A percentile compares a stretch with the other conserved stretches of the same genome.
Evolutionary conservation across 92 coral and sea anemone species (phyloP).

Genomic region (Micromussa lordhowensis): DNA sequence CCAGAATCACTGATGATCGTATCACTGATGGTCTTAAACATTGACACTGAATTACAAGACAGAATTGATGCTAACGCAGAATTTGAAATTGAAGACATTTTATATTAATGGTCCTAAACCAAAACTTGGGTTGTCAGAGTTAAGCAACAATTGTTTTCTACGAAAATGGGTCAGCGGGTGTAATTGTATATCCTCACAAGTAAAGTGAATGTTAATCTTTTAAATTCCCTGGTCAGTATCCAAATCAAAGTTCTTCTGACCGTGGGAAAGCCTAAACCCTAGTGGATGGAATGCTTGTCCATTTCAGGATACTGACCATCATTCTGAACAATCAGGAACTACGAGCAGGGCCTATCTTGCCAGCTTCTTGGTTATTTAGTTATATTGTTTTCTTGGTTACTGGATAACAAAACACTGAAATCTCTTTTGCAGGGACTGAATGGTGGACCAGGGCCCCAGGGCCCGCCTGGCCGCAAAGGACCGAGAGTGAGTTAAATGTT

Average conservation of each 20-base stretch:
- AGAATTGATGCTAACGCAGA: not conserved
- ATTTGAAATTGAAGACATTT: not conserved
- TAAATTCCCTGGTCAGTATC: no score
- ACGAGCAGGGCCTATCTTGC: no score
- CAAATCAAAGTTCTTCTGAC: no score
- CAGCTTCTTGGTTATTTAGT: no score
- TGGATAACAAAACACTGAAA: not conserved
- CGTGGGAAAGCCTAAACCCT: not conserved
- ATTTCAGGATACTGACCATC: not conserved
- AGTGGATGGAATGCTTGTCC: not conserved
- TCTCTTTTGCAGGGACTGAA: slow-evolving; percentile 19
- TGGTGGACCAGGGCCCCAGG: slow-evolving; percentile 59
- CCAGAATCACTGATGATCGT: not conserved
- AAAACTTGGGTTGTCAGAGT: no score
- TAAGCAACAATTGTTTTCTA: not conserved
- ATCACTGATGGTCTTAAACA: not conserved
- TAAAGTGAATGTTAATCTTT: no score
- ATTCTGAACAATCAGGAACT: no score
- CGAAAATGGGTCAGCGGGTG: no score
- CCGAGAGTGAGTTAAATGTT: slow-evolving; percentile 64
- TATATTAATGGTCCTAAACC: not conserved
- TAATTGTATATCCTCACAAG: no score
- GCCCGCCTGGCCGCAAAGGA: slow-evolving; percentile 74
- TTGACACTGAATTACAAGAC: not conserved
- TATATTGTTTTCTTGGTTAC: not conserved